Conservation (phyloP, 2,797 vertebrate genomes). For the Pseudotriccus pelzelni region DNA sequence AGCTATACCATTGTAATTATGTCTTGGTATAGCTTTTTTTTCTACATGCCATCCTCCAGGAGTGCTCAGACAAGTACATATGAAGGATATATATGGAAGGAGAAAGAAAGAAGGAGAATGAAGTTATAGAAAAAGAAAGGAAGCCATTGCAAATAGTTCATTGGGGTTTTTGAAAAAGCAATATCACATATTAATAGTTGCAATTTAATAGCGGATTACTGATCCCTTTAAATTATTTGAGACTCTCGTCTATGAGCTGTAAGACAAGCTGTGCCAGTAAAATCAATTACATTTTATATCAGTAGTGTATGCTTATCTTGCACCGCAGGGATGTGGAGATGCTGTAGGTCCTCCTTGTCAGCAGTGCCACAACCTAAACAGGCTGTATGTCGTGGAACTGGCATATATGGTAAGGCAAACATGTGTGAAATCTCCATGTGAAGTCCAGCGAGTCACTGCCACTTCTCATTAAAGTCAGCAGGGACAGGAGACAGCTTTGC, state of each 20-base stretch:
- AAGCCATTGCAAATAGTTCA: slow-evolving; percentile 19
- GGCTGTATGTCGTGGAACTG: background rate
- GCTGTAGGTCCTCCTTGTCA: background rate
- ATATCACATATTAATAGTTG: background rate
- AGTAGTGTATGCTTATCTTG: background rate
- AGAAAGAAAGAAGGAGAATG: slow-evolving; percentile 28
- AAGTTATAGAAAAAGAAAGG: background rate
- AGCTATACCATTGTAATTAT: slow-evolving; percentile 41
- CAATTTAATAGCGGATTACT: background rate
- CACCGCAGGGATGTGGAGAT: background rate
- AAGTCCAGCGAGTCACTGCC: background rate
- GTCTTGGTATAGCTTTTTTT: slow-evolving; percentile 31
- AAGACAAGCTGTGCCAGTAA: background rate
- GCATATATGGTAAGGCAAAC: background rate
- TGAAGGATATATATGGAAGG: slow-evolving; percentile 3
- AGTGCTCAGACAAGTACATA: slow-evolving; percentile 5
- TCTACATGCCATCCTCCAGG: background rate
- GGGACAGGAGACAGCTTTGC: background rate
- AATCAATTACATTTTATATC: slow-evolving; percentile 21
- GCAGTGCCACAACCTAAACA: background rate
- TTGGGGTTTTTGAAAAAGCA: background rate
- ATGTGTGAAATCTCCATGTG: background rate
- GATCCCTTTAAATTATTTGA: slow-evolving; percentile 6
- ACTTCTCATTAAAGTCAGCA: background rate
- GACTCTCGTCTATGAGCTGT: background rate